Evolutionary conservation across 2,797 vertebrate genomes (phyloP), one percentile per base, ranked within the genome.

Genomic region (Florisuga fusca): DNA sequence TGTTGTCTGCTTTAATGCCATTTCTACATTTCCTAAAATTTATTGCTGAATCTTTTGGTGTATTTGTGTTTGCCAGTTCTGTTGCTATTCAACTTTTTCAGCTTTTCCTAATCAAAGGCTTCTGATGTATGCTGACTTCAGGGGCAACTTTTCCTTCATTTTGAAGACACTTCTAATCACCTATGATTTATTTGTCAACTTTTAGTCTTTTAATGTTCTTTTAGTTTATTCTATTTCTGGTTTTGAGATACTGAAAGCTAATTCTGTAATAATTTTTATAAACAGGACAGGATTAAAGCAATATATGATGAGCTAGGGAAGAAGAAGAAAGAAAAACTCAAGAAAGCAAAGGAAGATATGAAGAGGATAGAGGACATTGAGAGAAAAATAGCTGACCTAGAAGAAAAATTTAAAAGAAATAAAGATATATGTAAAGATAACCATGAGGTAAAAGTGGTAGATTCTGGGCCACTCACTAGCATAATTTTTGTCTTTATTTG

Each of bases 241-340:
- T 77, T 94, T 75, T 54, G 63, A 75, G 38, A 45, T 67, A 51
- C 25, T 62, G 31, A 73, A 53, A 92, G 15, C 50, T 61, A 26
- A 71, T 84, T 92, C 43, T 86, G 18, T 85, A 51, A 51, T 22
- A 93, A 33, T 71, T 57, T 95, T 94, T 89, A 41, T 81, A 84
- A 91, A 71, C 85, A 98, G 98, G 93, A 78, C 82, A 95, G 27
- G 31, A 38, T 97, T 43, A 94, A 46, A 94, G 16, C 46, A 63
- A 25, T 97, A 51, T 64, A 91, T 74, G 22, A 50, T 59, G 97
- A 97, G 17, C 57, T 36, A 29, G 76, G 94, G 15, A 29, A 81
- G 72, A 38, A 67, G 27, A 48, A 58, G 55, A 96, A 46, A 55
- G 62, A 71, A 26, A 85, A 4, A 43, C 36, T 43, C 0, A 83